Percentiles rank a stretch among this genome's conserved stretches.
Evolutionary conservation across 64 coral and sea anemone species (phyloP).

Genomic region (Porites australiensis): DNA sequence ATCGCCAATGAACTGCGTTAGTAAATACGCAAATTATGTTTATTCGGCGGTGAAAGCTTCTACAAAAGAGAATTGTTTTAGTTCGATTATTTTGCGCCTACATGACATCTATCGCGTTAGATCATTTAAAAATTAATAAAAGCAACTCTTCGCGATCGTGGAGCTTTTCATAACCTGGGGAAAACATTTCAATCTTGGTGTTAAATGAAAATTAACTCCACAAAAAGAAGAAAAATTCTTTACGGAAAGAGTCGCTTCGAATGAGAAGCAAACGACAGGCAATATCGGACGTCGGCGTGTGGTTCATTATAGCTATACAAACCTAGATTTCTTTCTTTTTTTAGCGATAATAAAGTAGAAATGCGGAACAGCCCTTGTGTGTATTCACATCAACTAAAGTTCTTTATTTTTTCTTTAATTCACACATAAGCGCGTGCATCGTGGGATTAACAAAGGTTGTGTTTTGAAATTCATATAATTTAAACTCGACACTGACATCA

Average conservation of each 20-base stretch:
- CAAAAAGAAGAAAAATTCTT: neutral
- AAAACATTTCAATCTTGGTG: neutral
- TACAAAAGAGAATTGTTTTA: constrained; percentile 14
- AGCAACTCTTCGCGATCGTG: neutral
- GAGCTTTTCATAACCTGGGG: neutral
- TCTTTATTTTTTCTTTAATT: neutral
- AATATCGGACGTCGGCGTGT: neutral
- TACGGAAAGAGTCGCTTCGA: neutral
- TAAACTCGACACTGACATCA: neutral
- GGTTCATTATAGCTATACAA: neutral
- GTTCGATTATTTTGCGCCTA: constrained; percentile 5
- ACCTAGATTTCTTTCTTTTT: neutral
- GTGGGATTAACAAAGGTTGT: neutral
- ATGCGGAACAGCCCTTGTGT: neutral
- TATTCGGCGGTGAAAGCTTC: constrained; percentile 1
- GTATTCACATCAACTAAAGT: neutral
- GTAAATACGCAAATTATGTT: neutral
- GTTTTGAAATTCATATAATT: neutral
- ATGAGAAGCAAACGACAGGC: neutral
- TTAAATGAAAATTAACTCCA: neutral
- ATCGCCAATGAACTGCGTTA: neutral
- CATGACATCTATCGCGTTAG: neutral
- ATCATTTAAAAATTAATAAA: constrained; percentile 36
- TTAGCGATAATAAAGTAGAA: neutral
- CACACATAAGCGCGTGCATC: neutral